Base-by-base conservation (phyloP, 2,113 vertebrate species). In the Hiodon tergisus region DNA sequence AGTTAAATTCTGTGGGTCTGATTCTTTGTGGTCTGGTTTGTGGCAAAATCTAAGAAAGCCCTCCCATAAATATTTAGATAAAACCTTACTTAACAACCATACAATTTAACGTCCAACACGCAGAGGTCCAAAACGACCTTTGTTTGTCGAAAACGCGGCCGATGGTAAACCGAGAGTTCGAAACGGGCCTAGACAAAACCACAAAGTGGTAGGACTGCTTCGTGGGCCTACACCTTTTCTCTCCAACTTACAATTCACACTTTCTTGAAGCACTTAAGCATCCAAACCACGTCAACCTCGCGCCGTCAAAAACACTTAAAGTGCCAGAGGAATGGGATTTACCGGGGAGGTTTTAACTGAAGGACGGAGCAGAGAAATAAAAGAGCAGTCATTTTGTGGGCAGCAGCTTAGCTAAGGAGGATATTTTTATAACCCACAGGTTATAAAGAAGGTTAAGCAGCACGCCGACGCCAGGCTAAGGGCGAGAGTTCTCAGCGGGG, bases 401-500 rank as follows among this genome's bases (percentile, higher is more conserved):
- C 69, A 1, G 1, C 1, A 10, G 72, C 11, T 48, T 2, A 31
- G 31, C 31, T 31, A 31, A 31, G 31, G 46, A 0, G 14, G 53
- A 67, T 13, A 46, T 67, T 59, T 13, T 50, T 57, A 66, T 4
- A n/a, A 5, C 47, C 65, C 63, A 52, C 9, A 14, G 73, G 63
- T 31, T 31, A 31, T 57, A 50, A 58, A 74, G 7, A 61, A 54
- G 73, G 3, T 46, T 13, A 50, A 47, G 5, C n/a, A 58, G 7
- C 52, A n/a, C 47, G 31, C 52, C 16, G 14, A 6, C 3, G 57
- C 14, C 17, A 8, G 55, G 65, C 17, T 68, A 68, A 67, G 17
- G 65, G 65, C 31, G 11, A 67, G 54, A 55, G 68, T 72, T 60
- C 9, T 76, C 76, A 76, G 72, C 75, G 58, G 71, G 57, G 16